phyloP scores from a whole-genome alignment of 2,113 vertebrate genomes.

The Sphaerodactylus townsendi region DNA sequence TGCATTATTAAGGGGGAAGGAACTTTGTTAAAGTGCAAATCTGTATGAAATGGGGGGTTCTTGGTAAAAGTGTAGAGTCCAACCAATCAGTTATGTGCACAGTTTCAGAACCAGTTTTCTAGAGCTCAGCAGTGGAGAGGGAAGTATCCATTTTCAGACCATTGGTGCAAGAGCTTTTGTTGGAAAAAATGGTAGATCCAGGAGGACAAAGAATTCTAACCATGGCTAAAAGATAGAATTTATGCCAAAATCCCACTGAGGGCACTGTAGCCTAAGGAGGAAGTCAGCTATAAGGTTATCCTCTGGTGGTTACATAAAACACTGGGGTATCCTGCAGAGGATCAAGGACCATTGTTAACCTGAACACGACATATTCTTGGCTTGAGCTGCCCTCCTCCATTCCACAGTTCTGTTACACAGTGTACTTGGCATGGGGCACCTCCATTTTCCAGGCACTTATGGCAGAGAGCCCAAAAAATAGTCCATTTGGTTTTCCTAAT shows the following conservation, averaged over 20 bases:
- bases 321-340: conserved; percentile 35
- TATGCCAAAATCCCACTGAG: background rate
- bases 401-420: conserved; percentile 62
- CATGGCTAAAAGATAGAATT: background rate
- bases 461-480: conserved; percentile 49
- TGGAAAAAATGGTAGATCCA: background rate
- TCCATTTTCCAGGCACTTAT: conserved; percentile 60
- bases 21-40: too few relatives aligned
- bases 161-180: too few relatives aligned
- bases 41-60: too few relatives aligned
- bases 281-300: conserved; percentile 10
- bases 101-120: too few relatives aligned
- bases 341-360: conserved; percentile 55
- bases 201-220: background rate
- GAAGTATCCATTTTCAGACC: too few relatives aligned
- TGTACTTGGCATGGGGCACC: conserved; percentile 51
- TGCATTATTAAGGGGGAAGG: too few relatives aligned
- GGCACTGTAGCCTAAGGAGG: background rate
- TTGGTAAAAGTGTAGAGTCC: too few relatives aligned
- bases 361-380: conserved; percentile 61
- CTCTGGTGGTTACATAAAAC: conserved; percentile 34
- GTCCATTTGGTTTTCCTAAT: conserved; percentile 49
- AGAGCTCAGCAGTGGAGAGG: too few relatives aligned
- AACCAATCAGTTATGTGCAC: too few relatives aligned
- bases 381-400: conserved; percentile 42